Evolutionary conservation across 2,888 invertebrate genomes (phyloP).

Genomic region (Nemoura dubitans): DNA sequence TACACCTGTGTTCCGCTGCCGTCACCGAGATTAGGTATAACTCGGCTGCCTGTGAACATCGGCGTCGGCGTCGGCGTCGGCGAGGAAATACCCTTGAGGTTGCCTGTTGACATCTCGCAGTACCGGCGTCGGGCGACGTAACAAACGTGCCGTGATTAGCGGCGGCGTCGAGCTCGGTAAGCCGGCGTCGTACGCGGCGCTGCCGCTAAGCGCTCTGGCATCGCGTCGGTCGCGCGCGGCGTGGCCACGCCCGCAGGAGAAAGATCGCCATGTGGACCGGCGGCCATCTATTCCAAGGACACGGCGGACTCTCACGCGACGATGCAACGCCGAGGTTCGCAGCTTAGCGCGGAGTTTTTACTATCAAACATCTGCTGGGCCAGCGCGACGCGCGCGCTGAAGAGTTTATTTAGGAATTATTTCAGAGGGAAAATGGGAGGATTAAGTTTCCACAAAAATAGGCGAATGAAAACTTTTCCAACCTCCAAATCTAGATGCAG

Average conservation of each 20-base stretch:
- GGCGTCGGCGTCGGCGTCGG: not conserved
- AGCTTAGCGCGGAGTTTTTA: not conserved
- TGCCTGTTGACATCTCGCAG: slow-evolving; percentile 7
- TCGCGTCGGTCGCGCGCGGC: too few relatives aligned
- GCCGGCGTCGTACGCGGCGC: not conserved
- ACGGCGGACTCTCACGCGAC: not conserved
- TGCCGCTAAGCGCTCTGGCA: not conserved
- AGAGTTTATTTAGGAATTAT: slow-evolving; percentile 12
- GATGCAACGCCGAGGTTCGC: not conserved
- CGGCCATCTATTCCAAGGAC: not conserved
- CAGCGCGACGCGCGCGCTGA: not conserved
- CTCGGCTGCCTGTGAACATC: not conserved
- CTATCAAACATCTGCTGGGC: not conserved
- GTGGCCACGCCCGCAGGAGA: not conserved
- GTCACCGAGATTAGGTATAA: slow-evolving; percentile 9
- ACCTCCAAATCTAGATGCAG: slow-evolving; percentile 16
- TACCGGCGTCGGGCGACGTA: not conserved
- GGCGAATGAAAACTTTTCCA: slow-evolving; percentile 10
- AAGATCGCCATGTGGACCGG: not conserved
- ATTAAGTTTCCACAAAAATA: slow-evolving; percentile 30
- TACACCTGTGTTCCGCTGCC: slow-evolving; percentile 25
- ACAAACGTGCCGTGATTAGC: slow-evolving; percentile 4
- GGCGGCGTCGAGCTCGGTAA: not conserved
- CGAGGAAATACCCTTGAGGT: not conserved
- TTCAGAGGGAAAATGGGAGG: not conserved